Conservation (phyloP, 2,113 vertebrate genomes). For the Steatornis caripensis region DNA sequence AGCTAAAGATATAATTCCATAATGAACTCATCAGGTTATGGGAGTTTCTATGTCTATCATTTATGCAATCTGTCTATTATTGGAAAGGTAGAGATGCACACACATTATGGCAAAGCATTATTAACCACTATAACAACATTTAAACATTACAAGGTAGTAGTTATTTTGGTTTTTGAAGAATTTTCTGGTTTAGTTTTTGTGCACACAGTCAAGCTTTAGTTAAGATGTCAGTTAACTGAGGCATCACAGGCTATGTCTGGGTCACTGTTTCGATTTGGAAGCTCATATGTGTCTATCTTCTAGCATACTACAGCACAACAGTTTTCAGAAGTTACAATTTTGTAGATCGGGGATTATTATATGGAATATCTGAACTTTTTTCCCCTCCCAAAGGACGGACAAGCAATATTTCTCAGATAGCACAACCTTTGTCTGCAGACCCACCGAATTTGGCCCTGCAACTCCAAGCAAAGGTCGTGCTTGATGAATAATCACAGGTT, state of each 20-base stretch:
- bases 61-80: not conserved
- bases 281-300: not conserved
- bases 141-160: not conserved
- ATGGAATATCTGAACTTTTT: not conserved
- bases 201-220: not conserved
- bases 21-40: not conserved
- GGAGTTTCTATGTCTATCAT: not conserved
- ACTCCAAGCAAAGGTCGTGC: not conserved
- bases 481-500: not conserved
- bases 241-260: not conserved
- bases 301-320: not conserved
- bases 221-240: not conserved
- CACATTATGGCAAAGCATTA: not conserved
- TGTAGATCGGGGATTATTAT: not conserved
- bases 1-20: not conserved
- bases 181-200: not conserved
- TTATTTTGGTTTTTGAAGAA: not conserved
- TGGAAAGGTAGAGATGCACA: not conserved
- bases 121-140: not conserved
- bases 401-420: not conserved
- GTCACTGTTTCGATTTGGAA: not conserved
- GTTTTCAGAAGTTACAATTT: not conserved
- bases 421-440: not conserved
- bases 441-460: not conserved
- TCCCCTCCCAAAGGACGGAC: not conserved